Evolutionary conservation across 2,113 vertebrate species (phyloP).

Genomic region (Stigmatopora nigra): DNA sequence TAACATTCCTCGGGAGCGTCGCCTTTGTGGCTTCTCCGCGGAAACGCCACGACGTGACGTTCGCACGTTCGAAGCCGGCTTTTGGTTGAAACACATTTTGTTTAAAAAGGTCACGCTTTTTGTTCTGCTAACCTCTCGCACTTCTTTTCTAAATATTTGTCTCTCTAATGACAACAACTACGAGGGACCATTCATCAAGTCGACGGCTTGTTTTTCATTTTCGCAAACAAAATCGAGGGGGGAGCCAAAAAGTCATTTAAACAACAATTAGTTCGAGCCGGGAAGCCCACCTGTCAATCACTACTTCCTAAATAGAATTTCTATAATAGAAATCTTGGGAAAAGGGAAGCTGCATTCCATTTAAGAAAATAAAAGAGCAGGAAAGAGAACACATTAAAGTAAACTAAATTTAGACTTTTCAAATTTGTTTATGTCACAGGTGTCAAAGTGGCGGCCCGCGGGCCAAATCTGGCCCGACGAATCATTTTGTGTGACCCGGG

Average conservation of each 20-base stretch:
- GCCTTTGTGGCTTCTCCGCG: conserved; percentile 66
- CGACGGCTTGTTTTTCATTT: background rate
- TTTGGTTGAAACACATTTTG: background rate
- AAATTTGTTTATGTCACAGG: no score
- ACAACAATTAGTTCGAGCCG: background rate
- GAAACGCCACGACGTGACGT: conserved; percentile 43
- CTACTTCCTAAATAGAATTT: background rate
- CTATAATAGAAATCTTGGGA: no score
- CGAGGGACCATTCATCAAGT: background rate
- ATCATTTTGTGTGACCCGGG: no score
- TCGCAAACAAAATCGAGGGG: background rate
- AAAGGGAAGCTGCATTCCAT: no score
- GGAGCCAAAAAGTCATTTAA: background rate
- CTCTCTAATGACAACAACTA: background rate
- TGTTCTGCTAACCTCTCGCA: background rate
- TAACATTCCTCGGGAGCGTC: conserved; percentile 65
- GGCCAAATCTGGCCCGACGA: no score
- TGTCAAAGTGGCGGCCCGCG: no score
- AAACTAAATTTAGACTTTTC: no score
- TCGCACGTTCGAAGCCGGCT: background rate
- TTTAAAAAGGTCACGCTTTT: background rate
- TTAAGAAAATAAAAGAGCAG: background rate
- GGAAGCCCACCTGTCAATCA: background rate
- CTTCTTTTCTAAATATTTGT: background rate
- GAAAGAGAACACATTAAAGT: no score